Conservation (phyloP, 2,797 vertebrate genomes). For the Phrynocephalus guinanensis region DNA sequence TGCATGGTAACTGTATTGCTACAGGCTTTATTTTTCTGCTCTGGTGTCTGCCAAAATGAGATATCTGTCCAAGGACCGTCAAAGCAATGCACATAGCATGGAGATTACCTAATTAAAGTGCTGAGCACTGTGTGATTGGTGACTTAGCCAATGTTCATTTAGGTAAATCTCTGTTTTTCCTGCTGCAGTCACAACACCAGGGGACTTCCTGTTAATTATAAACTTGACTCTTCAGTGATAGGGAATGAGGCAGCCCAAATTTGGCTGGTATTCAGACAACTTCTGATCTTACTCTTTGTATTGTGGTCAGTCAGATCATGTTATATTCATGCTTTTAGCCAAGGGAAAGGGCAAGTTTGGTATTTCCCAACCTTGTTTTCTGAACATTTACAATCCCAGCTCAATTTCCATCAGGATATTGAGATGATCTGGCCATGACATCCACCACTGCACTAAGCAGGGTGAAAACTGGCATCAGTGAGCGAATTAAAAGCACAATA, state of each 20-base stretch:
- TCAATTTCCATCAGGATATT: background rate
- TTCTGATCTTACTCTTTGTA: slow-evolving; percentile 38
- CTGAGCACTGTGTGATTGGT: slow-evolving; percentile 60
- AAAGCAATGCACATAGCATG: slow-evolving; percentile 33
- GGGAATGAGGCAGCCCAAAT: slow-evolving; percentile 19
- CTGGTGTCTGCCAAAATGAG: slow-evolving; percentile 67
- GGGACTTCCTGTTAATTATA: slow-evolving; percentile 65
- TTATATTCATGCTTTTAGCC: background rate
- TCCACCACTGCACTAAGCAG: too few species aligned
- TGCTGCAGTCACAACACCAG: slow-evolving; percentile 65
- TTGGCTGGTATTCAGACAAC: background rate
- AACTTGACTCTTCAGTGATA: slow-evolving; percentile 32
- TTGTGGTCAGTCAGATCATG: background rate
- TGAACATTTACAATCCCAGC: background rate
- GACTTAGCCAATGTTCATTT: slow-evolving; percentile 67
- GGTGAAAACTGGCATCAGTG: background rate
- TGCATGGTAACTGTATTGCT: slow-evolving; percentile 39
- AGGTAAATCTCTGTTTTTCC: slow-evolving; percentile 71
- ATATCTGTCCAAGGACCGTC: slow-evolving; percentile 54
- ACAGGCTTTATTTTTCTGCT: slow-evolving; percentile 59
- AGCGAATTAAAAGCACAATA: background rate
- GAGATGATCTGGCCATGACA: too few species aligned
- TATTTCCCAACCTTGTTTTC: background rate
- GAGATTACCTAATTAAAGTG: slow-evolving; percentile 69
- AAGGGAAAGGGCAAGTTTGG: background rate